Evolutionary conservation across 1,140 invertebrate genomes (phyloP).

Genomic region (Ridgeia piscesae): DNA sequence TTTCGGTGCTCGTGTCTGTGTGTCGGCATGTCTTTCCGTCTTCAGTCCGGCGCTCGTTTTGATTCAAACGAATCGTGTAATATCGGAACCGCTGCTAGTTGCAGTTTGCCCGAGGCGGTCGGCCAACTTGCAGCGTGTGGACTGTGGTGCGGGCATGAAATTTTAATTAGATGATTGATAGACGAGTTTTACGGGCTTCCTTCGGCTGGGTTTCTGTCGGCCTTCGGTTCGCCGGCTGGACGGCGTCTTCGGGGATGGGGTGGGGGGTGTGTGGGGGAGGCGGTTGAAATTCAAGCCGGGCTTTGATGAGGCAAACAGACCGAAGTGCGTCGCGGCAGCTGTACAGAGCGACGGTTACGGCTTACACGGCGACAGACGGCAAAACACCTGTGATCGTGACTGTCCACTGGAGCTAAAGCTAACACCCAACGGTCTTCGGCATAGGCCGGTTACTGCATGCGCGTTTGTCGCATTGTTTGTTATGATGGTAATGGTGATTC

Average conservation of each 20-base stretch:
- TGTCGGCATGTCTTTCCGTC: neutral
- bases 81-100: too few relatives aligned
- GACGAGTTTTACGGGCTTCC: neutral
- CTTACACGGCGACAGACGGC: neutral
- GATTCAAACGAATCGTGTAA: neutral
- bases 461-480: too few relatives aligned
- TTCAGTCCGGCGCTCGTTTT: neutral
- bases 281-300: neutral
- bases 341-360: neutral
- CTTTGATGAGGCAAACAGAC: neutral
- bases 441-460: too few relatives aligned
- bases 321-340: neutral
- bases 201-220: neutral
- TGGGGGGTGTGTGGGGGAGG: neutral
- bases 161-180: constrained; percentile 2
- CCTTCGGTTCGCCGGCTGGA: neutral
- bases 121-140: neutral
- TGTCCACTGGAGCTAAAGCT: neutral
- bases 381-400: neutral
- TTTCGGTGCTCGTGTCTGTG: neutral
- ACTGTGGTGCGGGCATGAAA: neutral
- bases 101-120: neutral
- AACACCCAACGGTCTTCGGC: too few relatives aligned
- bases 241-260: neutral
- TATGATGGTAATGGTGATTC: too few relatives aligned